These are phyloP conservation scores for Pituophis catenifer DNA, from an alignment of 2,113 vertebrate genomes.

Conservation along the genomic window DNA sequence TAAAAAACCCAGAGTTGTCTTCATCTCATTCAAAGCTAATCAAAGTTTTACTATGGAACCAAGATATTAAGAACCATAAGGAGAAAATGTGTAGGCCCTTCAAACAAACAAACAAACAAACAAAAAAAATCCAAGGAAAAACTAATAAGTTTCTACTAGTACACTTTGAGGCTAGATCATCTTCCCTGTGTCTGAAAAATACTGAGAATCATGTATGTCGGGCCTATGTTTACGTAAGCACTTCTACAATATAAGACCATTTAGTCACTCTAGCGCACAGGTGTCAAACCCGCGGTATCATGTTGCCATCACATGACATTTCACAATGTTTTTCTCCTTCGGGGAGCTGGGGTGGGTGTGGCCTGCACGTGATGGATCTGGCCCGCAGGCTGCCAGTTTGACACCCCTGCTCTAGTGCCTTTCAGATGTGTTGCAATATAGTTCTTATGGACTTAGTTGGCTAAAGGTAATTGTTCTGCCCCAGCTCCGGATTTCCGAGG, in stretches of 20 bases:
- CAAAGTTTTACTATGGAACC: background rate
- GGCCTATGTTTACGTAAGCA: background rate
- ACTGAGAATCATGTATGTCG: background rate
- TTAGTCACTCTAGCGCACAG: background rate
- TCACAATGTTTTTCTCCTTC: too few species aligned
- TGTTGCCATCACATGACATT: too few species aligned
- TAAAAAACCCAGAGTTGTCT: background rate
- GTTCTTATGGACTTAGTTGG: background rate
- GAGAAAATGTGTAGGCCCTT: background rate
- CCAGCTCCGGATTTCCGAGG: too few species aligned
- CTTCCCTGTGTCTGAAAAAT: background rate
- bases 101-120: too few species aligned
- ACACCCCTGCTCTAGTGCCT: background rate
- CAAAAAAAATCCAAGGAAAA: background rate
- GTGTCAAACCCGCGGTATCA: too few species aligned
- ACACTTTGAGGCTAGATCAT: background rate
- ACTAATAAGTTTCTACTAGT: background rate
- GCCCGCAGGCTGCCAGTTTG: too few species aligned
- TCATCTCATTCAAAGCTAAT: background rate
- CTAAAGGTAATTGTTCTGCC: background rate
- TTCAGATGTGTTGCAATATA: background rate
- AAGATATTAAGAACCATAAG: background rate
- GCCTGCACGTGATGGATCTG: too few species aligned
- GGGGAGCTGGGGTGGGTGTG: too few species aligned
- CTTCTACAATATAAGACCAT: background rate